phyloP scores from a whole-genome alignment of 2,888 invertebrate genomes.

The Hydroisotoma schaefferi region DNA sequence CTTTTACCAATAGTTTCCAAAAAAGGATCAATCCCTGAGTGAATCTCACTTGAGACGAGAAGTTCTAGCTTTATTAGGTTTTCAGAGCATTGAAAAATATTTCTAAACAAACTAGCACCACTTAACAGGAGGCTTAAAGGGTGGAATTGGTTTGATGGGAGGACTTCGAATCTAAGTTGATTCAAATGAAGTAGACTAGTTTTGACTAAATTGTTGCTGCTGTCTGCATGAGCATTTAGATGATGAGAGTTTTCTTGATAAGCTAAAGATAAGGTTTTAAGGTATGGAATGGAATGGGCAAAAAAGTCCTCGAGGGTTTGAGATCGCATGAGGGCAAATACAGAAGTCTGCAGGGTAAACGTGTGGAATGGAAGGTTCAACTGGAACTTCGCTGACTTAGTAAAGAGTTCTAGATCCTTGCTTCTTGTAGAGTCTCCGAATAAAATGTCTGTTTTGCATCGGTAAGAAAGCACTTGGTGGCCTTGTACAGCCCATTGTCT shows the following conservation, averaged over 20 bases:
- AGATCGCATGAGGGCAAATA: slow-evolving; percentile 27
- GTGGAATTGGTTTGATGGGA: slow-evolving; percentile 5
- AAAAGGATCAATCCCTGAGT: slow-evolving; percentile 21
- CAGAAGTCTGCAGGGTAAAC: slow-evolving; percentile 24
- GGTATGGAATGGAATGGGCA: background rate
- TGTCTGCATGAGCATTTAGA: slow-evolving; percentile 7
- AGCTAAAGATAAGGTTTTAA: slow-evolving; percentile 25
- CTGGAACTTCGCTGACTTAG: slow-evolving; percentile 18
- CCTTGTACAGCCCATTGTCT: slow-evolving; percentile 26
- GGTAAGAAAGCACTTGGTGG: slow-evolving; percentile 7
- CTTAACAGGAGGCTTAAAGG: background rate
- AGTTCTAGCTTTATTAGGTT: slow-evolving; percentile 25
- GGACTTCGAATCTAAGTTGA: slow-evolving; percentile 27
- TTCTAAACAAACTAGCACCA: slow-evolving; percentile 20
- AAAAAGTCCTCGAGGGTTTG: slow-evolving; percentile 27
- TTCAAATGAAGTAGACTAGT: slow-evolving; percentile 22
- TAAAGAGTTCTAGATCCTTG: slow-evolving; percentile 22
- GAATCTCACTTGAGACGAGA: slow-evolving; percentile 16
- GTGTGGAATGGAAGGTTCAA: slow-evolving; percentile 20
- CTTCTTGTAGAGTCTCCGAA: slow-evolving; percentile 26
- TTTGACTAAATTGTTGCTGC: slow-evolving; percentile 9
- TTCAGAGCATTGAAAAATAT: slow-evolving; percentile 14
- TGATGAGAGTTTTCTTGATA: slow-evolving; percentile 29
- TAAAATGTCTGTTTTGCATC: slow-evolving; percentile 23
- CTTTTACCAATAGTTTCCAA: background rate